phyloP scores from a whole-genome alignment of 1,140 invertebrate species.

The Maconellicoccus hirsutus region DNA sequence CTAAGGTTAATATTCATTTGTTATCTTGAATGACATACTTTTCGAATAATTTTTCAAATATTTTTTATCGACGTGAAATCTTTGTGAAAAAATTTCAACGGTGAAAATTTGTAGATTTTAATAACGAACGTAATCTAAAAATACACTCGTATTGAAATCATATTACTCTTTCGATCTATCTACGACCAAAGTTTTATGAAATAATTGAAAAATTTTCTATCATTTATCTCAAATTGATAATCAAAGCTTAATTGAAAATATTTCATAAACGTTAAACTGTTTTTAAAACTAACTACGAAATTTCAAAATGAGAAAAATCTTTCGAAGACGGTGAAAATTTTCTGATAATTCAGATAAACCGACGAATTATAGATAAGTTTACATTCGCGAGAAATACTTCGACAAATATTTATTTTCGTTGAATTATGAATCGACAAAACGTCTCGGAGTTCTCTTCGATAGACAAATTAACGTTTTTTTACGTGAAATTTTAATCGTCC shows the following conservation, averaged over 20 bases:
- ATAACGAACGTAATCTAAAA: too few relatives aligned
- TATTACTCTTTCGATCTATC: too few relatives aligned
- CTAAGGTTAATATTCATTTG: neutral
- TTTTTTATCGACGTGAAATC: too few relatives aligned
- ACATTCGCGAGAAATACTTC: too few relatives aligned
- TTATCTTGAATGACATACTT: neutral
- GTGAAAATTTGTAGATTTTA: too few relatives aligned
- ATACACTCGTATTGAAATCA: too few relatives aligned
- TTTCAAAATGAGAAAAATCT: neutral
- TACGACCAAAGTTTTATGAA: neutral
- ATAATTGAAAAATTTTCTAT: neutral
- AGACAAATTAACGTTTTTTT: too few relatives aligned
- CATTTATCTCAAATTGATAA: neutral
- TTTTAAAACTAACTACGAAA: slow-evolving; percentile 5
- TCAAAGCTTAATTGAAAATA: neutral
- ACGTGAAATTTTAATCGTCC: too few relatives aligned
- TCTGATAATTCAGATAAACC: neutral
- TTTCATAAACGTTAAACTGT: neutral
- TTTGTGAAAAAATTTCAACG: too few relatives aligned
- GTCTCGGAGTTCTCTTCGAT: too few relatives aligned
- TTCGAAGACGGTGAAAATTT: neutral
- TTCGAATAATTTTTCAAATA: neutral
- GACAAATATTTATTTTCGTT: too few relatives aligned
- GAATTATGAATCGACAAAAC: too few relatives aligned
- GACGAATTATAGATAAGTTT: neutral